Base-by-base conservation (phyloP, 2,888 invertebrate genomes). In the Yponomeuta evonymella region DNA sequence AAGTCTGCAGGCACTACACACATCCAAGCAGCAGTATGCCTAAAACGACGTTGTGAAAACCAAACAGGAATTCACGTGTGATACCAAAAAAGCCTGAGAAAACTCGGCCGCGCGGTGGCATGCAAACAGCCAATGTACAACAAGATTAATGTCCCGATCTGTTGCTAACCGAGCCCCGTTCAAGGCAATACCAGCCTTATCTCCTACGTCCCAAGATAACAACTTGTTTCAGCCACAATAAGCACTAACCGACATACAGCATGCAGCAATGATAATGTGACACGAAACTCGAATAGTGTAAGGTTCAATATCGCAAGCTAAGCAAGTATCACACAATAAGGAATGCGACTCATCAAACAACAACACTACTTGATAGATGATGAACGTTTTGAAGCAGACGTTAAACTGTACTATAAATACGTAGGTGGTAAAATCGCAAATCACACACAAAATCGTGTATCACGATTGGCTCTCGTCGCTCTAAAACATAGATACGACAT, bases 71-170 rank as follows among this genome's bases (percentile, higher is more conserved):
- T 71, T 72, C 74, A 77, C 76, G 73, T 76, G 75, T 76, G 77
- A 76, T 76, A 78, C 78, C 79, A 58, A 82, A 83, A 81, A 79
- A 70, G 70, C 77, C 78, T 77, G 78, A 78, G 79, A 80, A 79
- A 80, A 80, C 79, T 79, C 75, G 75, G 74, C 76, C 79, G 78
- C 79, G 78, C 65, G 65, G 33, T 15, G 48, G 48, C 51, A 68
- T 48, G 68, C 68, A 68, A 68, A 68, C 29, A 30, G 15, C 75
- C 76, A 79, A 77, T 78, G 79, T 75, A 63, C 71, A 69, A 71
- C 71, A 69, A 71, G 71, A 72, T 74, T 73, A 73, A 70, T 67
- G 30, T 11, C 23, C 58, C 70, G 23, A 63, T 70, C 70, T 64
- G 62, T 70, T 70, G 64, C 64, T 70, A 70, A 62, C 62, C 36